Conservation (phyloP, 2,113 vertebrate species). For the Synodontis membranacea region DNA sequence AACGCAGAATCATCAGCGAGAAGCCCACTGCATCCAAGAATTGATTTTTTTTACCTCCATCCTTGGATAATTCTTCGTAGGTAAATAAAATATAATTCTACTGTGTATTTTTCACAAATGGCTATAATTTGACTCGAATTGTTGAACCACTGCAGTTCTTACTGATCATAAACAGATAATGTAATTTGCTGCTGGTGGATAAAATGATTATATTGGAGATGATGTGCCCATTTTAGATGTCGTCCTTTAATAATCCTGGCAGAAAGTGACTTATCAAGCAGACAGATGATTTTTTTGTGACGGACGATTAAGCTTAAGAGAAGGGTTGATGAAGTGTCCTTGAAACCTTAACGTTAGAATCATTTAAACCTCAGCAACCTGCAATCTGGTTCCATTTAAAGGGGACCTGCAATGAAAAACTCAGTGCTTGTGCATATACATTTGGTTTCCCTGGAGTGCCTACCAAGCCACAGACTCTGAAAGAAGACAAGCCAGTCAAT, state of each 20-base stretch:
- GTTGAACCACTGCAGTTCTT: not conserved
- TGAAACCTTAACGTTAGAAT: not conserved
- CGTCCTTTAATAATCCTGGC: not conserved
- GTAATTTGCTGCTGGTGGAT: not conserved
- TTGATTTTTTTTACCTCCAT: not conserved
- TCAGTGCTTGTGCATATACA: too few species aligned
- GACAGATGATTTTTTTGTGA: not conserved
- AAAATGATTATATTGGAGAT: conserved; percentile 1
- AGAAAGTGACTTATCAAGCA: not conserved
- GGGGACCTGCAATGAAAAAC: too few species aligned
- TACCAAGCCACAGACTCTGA: too few species aligned
- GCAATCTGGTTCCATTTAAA: not conserved
- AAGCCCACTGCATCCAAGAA: not conserved
- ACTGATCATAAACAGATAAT: not conserved
- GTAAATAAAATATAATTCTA: not conserved
- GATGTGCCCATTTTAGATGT: not conserved
- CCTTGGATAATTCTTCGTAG: not conserved
- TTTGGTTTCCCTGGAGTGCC: too few species aligned
- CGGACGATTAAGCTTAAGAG: not conserved
- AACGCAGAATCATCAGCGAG: not conserved
- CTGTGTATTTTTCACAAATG: not conserved
- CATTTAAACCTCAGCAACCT: not conserved
- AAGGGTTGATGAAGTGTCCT: not conserved
- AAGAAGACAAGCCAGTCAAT: too few species aligned
- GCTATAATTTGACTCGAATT: conserved; percentile 1